phyloP scores from a whole-genome alignment of 2,888 invertebrate genomes.

The Apotomis turbidana region DNA sequence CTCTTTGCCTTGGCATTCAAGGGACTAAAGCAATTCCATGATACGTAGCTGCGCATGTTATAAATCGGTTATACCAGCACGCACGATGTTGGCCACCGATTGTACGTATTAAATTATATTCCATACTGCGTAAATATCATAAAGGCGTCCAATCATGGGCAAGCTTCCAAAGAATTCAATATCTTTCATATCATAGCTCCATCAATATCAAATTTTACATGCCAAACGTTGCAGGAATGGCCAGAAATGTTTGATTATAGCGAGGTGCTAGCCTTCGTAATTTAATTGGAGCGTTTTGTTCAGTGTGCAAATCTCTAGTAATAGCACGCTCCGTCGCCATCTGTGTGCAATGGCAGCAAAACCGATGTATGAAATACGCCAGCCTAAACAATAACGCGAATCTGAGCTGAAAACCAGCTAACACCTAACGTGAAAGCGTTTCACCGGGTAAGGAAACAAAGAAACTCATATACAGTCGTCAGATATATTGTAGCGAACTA shows the following conservation, averaged over 20 bases:
- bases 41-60: no score
- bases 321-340: conserved; percentile 51
- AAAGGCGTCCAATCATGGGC: no score
- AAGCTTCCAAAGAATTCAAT: no score
- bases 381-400: conserved; percentile 36
- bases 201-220: not conserved
- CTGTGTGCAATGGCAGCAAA: conserved; percentile 46
- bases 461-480: conserved; percentile 24
- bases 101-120: no score
- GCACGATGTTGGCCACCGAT: no score
- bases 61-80: no score
- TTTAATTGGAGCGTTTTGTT: conserved; percentile 48
- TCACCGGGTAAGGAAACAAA: conserved; percentile 29
- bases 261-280: not conserved
- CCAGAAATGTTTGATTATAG: not conserved
- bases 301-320: conserved; percentile 48
- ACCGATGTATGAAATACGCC: conserved; percentile 34
- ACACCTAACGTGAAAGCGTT: conserved; percentile 24
- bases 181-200: no score
- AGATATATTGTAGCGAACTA: conserved; percentile 3
- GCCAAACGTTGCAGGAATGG: not conserved
- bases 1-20: no score
- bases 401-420: conserved; percentile 32
- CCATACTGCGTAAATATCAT: not conserved
- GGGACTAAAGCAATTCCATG: no score